phyloP scores from a whole-genome alignment of 2,888 invertebrate species.

The Tipula lateralis region DNA sequence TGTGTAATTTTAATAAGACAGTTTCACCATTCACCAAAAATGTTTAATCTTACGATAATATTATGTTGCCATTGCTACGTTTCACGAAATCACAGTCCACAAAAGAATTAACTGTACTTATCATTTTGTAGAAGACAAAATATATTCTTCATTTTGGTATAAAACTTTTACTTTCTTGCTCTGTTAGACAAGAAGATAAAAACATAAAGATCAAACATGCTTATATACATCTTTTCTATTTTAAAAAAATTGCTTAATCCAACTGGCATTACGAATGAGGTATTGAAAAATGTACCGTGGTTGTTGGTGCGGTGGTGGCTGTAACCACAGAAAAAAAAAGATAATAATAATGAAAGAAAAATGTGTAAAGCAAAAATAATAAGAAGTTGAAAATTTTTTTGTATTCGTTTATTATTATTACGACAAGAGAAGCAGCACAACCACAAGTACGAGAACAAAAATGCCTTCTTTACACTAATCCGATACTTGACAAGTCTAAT shows the following conservation, averaged over 20 bases:
- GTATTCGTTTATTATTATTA: not conserved
- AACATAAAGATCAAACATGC: not conserved
- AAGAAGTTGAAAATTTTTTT: not conserved
- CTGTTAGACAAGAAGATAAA: not conserved
- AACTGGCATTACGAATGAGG: slow-evolving; percentile 15
- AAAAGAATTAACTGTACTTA: not conserved
- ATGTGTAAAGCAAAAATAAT: not conserved
- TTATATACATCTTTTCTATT: not conserved
- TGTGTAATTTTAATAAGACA: not conserved
- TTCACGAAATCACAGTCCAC: not conserved
- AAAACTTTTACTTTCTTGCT: not conserved
- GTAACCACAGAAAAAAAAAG: not conserved
- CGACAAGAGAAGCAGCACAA: not conserved
- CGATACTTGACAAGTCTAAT: slow-evolving; percentile 19
- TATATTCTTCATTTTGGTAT: not conserved
- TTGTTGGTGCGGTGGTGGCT: not conserved
- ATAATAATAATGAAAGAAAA: slow-evolving; percentile 1
- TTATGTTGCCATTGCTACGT: not conserved
- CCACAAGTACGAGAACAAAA: not conserved
- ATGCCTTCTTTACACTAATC: slow-evolving; percentile 24
- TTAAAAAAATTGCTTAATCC: not conserved
- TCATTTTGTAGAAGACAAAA: not conserved
- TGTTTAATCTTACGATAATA: not conserved
- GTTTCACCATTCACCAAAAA: not conserved
- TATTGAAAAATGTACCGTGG: not conserved